These are phyloP conservation scores for Garra rufa DNA, from an alignment of 2,113 vertebrate species.

Conservation along the genomic window DNA sequence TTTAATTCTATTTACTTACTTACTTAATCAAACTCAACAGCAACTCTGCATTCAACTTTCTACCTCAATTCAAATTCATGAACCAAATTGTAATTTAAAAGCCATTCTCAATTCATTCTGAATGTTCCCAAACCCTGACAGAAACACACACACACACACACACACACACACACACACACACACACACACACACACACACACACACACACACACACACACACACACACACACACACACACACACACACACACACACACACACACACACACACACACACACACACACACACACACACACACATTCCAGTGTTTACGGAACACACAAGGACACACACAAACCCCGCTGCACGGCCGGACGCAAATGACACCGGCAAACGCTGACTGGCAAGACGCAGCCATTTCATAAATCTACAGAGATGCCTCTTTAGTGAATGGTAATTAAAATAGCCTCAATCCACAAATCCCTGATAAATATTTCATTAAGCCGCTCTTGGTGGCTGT, in stretches of 20 bases:
- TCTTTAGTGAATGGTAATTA: conserved; percentile 73
- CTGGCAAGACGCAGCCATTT: conserved; percentile 45
- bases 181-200: conserved; percentile 8
- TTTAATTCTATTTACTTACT: too few relatives aligned
- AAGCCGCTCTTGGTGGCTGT: conserved; percentile 60
- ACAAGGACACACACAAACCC: conserved; percentile 21
- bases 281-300: conserved; percentile 13
- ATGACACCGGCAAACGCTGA: conserved; percentile 53
- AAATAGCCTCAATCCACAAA: conserved; percentile 64
- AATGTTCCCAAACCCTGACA: neutral
- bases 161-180: neutral
- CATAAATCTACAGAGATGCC: conserved; percentile 56
- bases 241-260: neutral
- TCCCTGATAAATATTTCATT: conserved; percentile 76
- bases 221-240: neutral
- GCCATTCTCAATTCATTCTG: neutral
- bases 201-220: neutral
- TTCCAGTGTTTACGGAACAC: neutral
- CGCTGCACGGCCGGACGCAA: conserved; percentile 43
- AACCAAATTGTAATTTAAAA: neutral
- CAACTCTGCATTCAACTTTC: neutral
- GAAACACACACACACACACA: conserved; percentile 27
- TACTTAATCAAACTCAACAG: neutral
- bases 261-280: conserved; percentile 9
- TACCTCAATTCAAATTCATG: neutral